Percentiles rank a stretch among this genome's conserved stretches.
Conservation (phyloP, 2,888 invertebrate species). For the Eristalinus aeneus region DNA sequence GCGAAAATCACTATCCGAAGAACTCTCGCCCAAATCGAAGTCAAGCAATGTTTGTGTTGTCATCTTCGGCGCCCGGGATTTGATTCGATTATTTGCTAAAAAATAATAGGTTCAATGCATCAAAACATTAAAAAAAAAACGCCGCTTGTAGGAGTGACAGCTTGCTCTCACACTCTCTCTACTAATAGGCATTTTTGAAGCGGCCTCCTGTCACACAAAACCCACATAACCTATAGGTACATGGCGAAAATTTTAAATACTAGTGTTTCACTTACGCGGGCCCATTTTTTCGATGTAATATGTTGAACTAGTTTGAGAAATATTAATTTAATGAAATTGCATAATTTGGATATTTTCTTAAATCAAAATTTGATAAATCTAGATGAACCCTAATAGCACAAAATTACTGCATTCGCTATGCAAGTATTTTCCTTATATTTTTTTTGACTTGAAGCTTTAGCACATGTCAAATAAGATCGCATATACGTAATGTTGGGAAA, state of each 20-base stretch:
- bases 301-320: slow-evolving; percentile 9
- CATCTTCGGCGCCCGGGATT: slow-evolving; percentile 86
- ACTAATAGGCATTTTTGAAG: slow-evolving; percentile 75
- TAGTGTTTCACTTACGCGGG: slow-evolving; percentile 70
- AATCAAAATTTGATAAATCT: slow-evolving; percentile 32
- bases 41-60: slow-evolving; percentile 88
- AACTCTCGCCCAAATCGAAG: slow-evolving; percentile 93
- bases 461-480: slow-evolving; percentile 36
- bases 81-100: slow-evolving; percentile 88
- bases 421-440: slow-evolving; percentile 38
- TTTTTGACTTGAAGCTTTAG: slow-evolving; percentile 17
- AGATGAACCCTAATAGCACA: slow-evolving; percentile 24
- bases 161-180: not conserved
- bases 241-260: slow-evolving; percentile 57
- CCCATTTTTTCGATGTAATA: slow-evolving; percentile 56
- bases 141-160: slow-evolving; percentile 40
- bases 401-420: slow-evolving; percentile 27
- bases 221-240: slow-evolving; percentile 68
- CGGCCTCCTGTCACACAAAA: slow-evolving; percentile 53
- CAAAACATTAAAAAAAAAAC: slow-evolving; percentile 31
- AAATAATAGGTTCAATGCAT: not conserved
- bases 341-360: slow-evolving; percentile 24
- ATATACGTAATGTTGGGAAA: not conserved
- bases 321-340: slow-evolving; percentile 27
- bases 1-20: slow-evolving; percentile 96